These are phyloP conservation scores for Leptocoma aspasia DNA, from an alignment of 2,113 vertebrate genomes.

Conservation along the genomic window DNA sequence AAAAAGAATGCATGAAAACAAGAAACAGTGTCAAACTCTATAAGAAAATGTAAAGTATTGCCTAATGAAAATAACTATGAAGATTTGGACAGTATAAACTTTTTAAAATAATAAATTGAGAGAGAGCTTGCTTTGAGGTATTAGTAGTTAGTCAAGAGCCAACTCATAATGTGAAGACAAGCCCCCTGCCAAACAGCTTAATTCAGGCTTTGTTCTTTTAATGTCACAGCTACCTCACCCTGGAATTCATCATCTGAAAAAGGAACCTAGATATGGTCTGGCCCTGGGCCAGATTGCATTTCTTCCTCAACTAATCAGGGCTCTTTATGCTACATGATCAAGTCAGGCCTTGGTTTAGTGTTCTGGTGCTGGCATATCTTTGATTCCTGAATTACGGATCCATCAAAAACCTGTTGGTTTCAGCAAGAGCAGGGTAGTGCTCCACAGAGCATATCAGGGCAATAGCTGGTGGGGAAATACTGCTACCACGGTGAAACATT, in stretches of 20 bases:
- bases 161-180: background rate
- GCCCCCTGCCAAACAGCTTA: background rate
- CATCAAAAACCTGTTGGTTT: background rate
- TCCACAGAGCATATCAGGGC: background rate
- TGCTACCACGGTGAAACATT: background rate
- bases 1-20: background rate
- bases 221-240: background rate
- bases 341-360: background rate
- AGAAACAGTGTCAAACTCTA: background rate
- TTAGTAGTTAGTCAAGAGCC: background rate
- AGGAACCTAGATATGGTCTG: background rate
- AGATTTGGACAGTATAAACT: background rate
- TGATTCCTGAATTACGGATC: background rate
- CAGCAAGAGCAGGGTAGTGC: background rate
- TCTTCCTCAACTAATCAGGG: background rate
- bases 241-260: background rate
- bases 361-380: background rate
- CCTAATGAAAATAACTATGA: background rate
- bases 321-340: background rate
- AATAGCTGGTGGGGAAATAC: background rate
- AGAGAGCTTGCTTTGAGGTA: background rate
- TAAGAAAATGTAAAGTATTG: background rate
- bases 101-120: background rate
- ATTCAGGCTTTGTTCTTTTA: background rate
- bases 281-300: background rate